Evolutionary conservation across 2,113 vertebrate species (phyloP).

Genomic region (Archilochus colubris): DNA sequence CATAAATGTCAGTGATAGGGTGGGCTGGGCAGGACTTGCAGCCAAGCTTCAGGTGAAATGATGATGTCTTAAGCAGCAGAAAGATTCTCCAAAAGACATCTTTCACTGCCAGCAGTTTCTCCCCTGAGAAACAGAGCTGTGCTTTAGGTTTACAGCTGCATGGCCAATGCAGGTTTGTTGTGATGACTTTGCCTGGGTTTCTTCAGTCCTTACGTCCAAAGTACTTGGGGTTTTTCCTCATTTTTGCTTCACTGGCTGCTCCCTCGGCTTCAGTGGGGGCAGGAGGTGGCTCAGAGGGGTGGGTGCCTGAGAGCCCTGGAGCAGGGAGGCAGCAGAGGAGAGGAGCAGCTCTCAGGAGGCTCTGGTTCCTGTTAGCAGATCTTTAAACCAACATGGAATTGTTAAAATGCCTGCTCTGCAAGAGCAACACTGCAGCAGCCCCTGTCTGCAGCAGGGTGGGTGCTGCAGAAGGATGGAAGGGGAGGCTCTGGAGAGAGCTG

Average conservation of each 20-base stretch:
- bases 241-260: neutral
- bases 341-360: neutral
- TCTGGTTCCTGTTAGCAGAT: neutral
- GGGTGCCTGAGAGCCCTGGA: neutral
- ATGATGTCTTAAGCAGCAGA: neutral
- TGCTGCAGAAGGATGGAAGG: no score
- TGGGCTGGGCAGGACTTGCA: neutral
- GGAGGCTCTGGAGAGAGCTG: no score
- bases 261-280: neutral
- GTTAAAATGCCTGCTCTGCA: neutral
- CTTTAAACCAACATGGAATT: neutral
- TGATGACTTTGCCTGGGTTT: neutral
- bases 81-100: neutral
- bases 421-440: neutral
- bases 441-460: neutral
- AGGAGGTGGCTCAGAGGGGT: neutral
- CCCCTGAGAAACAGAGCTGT: neutral
- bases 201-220: neutral
- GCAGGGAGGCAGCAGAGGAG: neutral
- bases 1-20: neutral
- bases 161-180: neutral
- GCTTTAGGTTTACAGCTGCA: fast-evolving
- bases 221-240: neutral
- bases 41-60: neutral
- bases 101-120: neutral